Percentiles rank a stretch among this genome's conserved stretches.
phyloP scores from a whole-genome alignment of 2,113 vertebrate genomes.

The Irena cyanogastra region DNA sequence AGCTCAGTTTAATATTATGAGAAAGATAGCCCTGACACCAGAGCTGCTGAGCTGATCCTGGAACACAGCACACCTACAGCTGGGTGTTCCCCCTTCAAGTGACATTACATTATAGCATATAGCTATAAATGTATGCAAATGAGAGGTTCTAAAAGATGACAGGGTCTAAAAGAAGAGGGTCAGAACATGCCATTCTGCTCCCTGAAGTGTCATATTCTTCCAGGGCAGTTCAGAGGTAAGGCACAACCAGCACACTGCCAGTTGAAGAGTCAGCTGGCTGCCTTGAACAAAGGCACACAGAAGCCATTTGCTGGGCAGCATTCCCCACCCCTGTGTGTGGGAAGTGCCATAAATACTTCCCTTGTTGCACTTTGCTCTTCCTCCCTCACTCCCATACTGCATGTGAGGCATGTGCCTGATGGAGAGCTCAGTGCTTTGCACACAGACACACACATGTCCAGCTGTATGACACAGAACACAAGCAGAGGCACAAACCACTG shows the following conservation, averaged over 20 bases:
- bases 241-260: background rate
- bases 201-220: fast-evolving
- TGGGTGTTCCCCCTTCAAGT: background rate
- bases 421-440: background rate
- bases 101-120: background rate
- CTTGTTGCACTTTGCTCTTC: background rate
- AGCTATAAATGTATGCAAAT: background rate
- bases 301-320: background rate
- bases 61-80: background rate
- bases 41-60: background rate
- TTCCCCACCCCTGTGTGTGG: background rate
- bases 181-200: background rate
- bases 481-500: background rate
- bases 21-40: too few relatives aligned
- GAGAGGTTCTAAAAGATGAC: background rate
- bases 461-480: background rate
- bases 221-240: background rate
- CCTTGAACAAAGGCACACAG: background rate
- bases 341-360: background rate
- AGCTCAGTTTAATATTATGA: too few relatives aligned
- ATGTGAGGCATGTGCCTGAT: background rate
- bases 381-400: background rate
- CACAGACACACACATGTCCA: background rate
- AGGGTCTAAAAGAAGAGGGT: background rate
- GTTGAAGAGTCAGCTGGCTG: background rate